Evolutionary conservation across 1,140 invertebrate genomes (phyloP), one percentile per base, ranked within the genome.

Genomic region (Eriocheir sinensis): DNA sequence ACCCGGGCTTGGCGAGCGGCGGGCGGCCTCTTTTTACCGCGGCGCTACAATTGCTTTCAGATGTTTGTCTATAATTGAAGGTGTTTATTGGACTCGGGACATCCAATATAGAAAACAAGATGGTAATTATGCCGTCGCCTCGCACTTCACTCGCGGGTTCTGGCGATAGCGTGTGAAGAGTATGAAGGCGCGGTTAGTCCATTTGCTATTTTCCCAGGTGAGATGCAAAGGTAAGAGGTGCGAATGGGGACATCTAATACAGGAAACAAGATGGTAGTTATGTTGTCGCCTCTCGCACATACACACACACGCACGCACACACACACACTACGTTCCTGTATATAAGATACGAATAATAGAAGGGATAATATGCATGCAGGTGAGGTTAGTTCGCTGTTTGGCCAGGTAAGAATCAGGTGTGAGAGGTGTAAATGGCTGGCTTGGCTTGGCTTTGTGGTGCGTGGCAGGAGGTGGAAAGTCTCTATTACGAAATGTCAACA

Each of bases 201-300:
- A n/a, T n/a, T n/a, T n/a, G n/a, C n/a, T n/a, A n/a, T n/a, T n/a
- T n/a, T n/a, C n/a, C n/a, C n/a, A n/a, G n/a, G n/a, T n/a, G n/a
- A n/a, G n/a, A n/a, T n/a, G n/a, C n/a, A n/a, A n/a, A n/a, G n/a
- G n/a, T n/a, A n/a, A n/a, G n/a, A n/a, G n/a, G n/a, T n/a, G n/a
- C n/a, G 60, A n/a, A 21, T n/a, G 6, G 60, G n/a, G n/a, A 21
- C 60, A 27, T n/a, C 60, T 21, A 72, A 72, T 72, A 72, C n/a
- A 72, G 60, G n/a, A 72, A 72, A 72, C 60, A 72, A 12, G 60
- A n/a, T 72, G 27, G 60, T 72, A 72, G n/a, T 72, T 72, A 72
- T n/a, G 0, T 0, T 21, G 60, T 21, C 53, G 27, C 17, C n/a
- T 21, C n/a, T n/a, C n/a, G n/a, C 27, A n/a, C n/a, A n/a, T n/a